Base-by-base conservation (phyloP, 2,113 vertebrate genomes). In the Corythornis cristatus region DNA sequence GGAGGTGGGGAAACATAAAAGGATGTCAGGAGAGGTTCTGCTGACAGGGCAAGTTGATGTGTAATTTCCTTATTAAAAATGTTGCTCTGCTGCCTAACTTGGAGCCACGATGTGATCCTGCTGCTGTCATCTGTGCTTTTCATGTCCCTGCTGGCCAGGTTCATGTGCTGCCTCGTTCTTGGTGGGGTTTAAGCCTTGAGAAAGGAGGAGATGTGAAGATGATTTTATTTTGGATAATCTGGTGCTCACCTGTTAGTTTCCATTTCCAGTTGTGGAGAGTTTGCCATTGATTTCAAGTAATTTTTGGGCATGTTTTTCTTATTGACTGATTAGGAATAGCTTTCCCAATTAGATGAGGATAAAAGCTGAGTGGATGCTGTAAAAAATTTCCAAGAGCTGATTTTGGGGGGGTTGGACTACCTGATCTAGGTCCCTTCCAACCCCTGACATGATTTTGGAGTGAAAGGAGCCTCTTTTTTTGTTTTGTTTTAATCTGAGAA, bases 41-140 rank as follows among this genome's bases (percentile, higher is more conserved):
- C 96, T 95, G 84, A 70, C 70, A 94, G 35, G 17, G 50, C 23
- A 78, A 93, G 80, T 87, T 94, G 50, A n/a, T 54, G 62, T 83
- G 60, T 74, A 90, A 86, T 81, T 81, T 90, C 64, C 46, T 74
- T 88, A 57, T 6, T 72, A 81, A 90, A 86, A 89, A 28, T 67
- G 29, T 67, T 56, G 33, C 53, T 80, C 14, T 86, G 33, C 31
- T 25, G 86, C 42, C 1, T 0, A 85, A 13, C 65, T 90, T 0
- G 0, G 61, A 85, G 46, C 76, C 20, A 14, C 64, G 31, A 1
- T 17, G 17, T 37, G 20, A 8, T 31, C 7, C 6, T 88, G 43
- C 31, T 13, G 43, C 31, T 14, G 76, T 50, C 31, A 14, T 3
- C 8, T 12, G 0, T 35, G 53, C 40, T 11, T 51, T 54, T 8